Evolutionary conservation across 2,888 invertebrate species (phyloP).

Genomic region (Diachrysia chrysitis): DNA sequence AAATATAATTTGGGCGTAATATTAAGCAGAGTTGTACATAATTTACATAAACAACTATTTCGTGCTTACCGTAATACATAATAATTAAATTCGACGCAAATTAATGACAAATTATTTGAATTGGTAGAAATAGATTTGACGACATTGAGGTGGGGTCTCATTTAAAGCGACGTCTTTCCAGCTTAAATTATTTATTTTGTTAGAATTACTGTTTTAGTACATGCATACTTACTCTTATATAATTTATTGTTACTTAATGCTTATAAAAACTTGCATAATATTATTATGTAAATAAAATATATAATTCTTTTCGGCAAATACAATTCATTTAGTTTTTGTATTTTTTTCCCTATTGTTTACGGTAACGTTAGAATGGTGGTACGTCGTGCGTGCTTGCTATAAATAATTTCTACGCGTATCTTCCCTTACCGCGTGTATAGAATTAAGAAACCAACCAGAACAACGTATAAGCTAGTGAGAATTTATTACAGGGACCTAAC

Average conservation of each 20-base stretch:
- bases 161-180: no score
- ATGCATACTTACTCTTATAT: no score
- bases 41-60: conserved; percentile 62
- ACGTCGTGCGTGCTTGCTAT: conserved; percentile 36
- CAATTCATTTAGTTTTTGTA: no score
- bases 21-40: conserved; percentile 54
- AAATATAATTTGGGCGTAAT: conserved; percentile 42
- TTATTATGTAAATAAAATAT: no score
- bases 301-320: no score
- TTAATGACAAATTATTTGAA: conserved; percentile 69
- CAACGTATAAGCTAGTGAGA: conserved; percentile 8
- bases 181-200: no score
- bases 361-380: not conserved
- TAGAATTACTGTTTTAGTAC: no score
- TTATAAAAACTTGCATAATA: no score
- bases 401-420: conserved; percentile 38
- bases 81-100: conserved; percentile 68
- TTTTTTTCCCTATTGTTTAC: no score
- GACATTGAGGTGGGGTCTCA: conserved; percentile 40
- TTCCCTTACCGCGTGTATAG: conserved; percentile 9
- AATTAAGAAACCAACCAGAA: conserved; percentile 13
- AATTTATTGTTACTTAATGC: not conserved
- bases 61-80: conserved; percentile 53
- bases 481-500: no score
- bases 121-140: conserved; percentile 63